Conservation (phyloP, 2,113 vertebrate species). For the Gallinago jamesoni region DNA sequence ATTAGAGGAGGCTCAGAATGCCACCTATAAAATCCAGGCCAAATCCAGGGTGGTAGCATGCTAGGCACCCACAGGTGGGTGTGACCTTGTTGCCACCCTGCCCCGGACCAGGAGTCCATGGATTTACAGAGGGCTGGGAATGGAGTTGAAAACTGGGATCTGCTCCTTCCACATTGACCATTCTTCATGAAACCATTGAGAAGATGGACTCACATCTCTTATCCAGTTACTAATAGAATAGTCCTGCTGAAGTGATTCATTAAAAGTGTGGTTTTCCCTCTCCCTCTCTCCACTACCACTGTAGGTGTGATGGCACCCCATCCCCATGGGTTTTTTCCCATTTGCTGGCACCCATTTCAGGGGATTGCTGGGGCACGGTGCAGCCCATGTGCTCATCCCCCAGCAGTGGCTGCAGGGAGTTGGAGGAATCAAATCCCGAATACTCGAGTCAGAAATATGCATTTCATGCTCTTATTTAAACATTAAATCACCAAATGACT, state of each 20-base stretch:
- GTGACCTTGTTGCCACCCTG: accelerated
- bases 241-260: not conserved
- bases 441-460: not conserved
- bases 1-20: not conserved
- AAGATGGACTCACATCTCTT: not conserved
- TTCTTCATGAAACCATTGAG: not conserved
- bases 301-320: not conserved
- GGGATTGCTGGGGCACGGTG: accelerated
- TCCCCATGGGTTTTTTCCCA: not conserved
- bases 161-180: not conserved
- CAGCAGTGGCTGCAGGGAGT: not conserved
- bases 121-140: not conserved
- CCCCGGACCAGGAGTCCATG: not conserved
- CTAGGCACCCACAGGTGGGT: accelerated
- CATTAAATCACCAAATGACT: not conserved
- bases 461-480: not conserved
- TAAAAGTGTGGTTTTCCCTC: not conserved
- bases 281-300: not conserved
- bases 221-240: not conserved
- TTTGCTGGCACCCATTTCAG: not conserved
- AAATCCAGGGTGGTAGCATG: not conserved
- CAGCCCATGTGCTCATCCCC: not conserved
- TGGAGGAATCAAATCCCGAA: not conserved
- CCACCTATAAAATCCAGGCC: not conserved
- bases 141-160: not conserved